A percentile compares a stretch with the other conserved stretches of the same genome.
Evolutionary conservation across 2,797 vertebrate species (phyloP).

Genomic region (Parauchenoglanis ngamensis): DNA sequence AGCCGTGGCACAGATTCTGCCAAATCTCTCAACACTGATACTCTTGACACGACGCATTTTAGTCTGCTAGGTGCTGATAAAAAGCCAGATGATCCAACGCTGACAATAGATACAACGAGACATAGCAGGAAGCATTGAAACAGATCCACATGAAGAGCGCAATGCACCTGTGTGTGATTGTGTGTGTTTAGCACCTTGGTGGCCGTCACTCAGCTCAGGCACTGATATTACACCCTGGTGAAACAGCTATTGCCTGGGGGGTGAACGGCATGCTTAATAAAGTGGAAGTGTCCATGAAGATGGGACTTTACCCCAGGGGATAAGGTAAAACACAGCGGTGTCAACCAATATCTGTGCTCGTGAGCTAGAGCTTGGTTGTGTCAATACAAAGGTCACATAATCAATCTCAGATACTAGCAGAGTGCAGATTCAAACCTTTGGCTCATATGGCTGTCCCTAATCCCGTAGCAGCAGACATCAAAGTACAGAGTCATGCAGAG

Average conservation of each 20-base stretch:
- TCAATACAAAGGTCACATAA: conserved; percentile 69
- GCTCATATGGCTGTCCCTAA: conserved; percentile 40
- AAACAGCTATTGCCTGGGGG: conserved; percentile 39
- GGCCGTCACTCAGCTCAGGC: conserved; percentile 35
- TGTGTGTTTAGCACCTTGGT: conserved; percentile 16
- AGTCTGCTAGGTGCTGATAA: conserved; percentile 78
- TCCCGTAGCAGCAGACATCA: neutral
- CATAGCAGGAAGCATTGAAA: neutral
- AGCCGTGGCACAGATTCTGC: conserved; percentile 49
- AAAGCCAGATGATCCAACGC: conserved; percentile 64
- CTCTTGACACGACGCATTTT: conserved; percentile 61
- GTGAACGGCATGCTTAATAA: conserved; percentile 46
- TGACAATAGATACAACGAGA: conserved; percentile 48
- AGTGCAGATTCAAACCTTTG: conserved; percentile 54
- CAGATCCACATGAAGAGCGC: neutral
- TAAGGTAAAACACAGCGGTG: conserved; percentile 30
- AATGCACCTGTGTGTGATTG: conserved; percentile 10
- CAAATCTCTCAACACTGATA: conserved; percentile 58
- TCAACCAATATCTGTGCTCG: conserved; percentile 45
- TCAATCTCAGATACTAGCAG: conserved; percentile 55
- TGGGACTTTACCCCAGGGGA: conserved; percentile 51
- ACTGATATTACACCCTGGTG: conserved; percentile 31
- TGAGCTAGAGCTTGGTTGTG: conserved; percentile 29
- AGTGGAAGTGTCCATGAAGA: conserved; percentile 36
- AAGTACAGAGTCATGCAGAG: neutral